These are phyloP conservation scores for Lophochroa leadbeateri DNA, from an alignment of 2,113 vertebrate species.

Conservation along the genomic window DNA sequence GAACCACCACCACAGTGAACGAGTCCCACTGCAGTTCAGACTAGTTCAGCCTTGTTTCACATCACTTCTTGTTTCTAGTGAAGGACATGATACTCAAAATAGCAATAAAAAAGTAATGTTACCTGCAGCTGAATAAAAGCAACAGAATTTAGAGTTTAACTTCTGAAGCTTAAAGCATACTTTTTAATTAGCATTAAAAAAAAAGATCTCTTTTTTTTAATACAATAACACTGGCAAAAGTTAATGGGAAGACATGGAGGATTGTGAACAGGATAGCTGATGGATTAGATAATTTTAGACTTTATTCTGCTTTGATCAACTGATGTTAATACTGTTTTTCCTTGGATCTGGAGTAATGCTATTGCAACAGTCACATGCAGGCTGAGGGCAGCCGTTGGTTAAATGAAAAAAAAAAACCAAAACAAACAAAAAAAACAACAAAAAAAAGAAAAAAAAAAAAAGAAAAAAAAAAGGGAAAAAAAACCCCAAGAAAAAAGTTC, in stretches of 20 bases:
- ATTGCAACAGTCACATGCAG: slow-evolving; percentile 82
- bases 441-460: neutral
- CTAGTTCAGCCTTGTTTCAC: slow-evolving; percentile 72
- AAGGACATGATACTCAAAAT: slow-evolving; percentile 75
- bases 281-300: slow-evolving; percentile 56
- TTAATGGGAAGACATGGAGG: slow-evolving; percentile 78
- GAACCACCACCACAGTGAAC: slow-evolving; percentile 61
- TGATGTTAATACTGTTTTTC: slow-evolving; percentile 81
- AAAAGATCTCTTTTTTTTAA: neutral
- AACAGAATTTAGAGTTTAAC: slow-evolving; percentile 73
- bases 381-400: slow-evolving; percentile 65
- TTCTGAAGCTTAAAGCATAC: slow-evolving; percentile 80
- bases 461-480: neutral
- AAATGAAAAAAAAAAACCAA: neutral
- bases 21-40: slow-evolving; percentile 66
- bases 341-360: slow-evolving; percentile 75
- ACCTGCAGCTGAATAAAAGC: slow-evolving; percentile 72
- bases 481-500: slow-evolving; percentile 12
- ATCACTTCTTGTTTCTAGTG: slow-evolving; percentile 69
- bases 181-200: slow-evolving; percentile 76
- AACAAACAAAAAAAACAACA: too few relatives aligned
- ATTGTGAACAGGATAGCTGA: slow-evolving; percentile 72
- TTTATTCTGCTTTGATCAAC: slow-evolving; percentile 74
- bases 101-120: slow-evolving; percentile 73
- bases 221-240: slow-evolving; percentile 81